A percentile compares a stretch with the other conserved stretches of the same genome.
These are phyloP conservation scores for Cinclus mexicanus DNA, from an alignment of 2,113 vertebrate genomes.

Conservation along the genomic window DNA sequence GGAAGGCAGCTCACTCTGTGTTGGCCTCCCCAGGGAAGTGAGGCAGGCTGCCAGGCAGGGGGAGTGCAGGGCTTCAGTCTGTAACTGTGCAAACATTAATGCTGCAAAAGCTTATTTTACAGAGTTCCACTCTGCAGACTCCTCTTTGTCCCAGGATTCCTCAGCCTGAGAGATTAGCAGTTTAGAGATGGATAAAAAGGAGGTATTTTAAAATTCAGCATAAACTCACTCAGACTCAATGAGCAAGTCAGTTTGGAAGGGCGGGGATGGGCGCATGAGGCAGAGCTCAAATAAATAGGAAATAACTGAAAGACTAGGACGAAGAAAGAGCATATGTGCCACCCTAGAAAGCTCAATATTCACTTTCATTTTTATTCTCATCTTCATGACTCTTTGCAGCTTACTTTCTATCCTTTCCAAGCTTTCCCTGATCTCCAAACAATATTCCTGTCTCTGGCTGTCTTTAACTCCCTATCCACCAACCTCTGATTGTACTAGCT, in stretches of 20 bases:
- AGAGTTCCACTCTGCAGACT: slow-evolving; percentile 77
- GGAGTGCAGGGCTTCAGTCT: slow-evolving; percentile 63
- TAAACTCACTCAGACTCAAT: slow-evolving; percentile 66
- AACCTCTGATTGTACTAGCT: fast-evolving
- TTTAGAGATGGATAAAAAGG: slow-evolving; percentile 74
- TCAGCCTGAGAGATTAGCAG: slow-evolving; percentile 77
- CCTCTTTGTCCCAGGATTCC: slow-evolving; percentile 79
- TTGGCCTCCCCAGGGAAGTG: neutral
- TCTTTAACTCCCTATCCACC: slow-evolving; percentile 4
- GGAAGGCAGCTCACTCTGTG: neutral
- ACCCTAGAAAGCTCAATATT: slow-evolving; percentile 20
- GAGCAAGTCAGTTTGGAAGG: slow-evolving; percentile 51
- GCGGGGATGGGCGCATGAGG: neutral
- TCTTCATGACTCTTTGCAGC: slow-evolving; percentile 5
- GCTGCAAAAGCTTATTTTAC: slow-evolving; percentile 79
- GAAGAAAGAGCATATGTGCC: neutral
- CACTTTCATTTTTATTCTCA: neutral
- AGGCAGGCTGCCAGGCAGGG: slow-evolving; percentile 54
- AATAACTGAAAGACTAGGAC: neutral
- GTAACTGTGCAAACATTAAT: slow-evolving; percentile 76
- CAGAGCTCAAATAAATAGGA: slow-evolving; percentile 30
- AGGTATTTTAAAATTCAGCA: slow-evolving; percentile 79
- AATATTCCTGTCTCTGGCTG: neutral
- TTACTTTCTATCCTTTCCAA: slow-evolving; percentile 16
- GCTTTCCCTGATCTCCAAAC: neutral